These are phyloP conservation scores for Globicephala melas DNA, from an alignment of 2,113 vertebrate genomes.

Conservation along the genomic window DNA sequence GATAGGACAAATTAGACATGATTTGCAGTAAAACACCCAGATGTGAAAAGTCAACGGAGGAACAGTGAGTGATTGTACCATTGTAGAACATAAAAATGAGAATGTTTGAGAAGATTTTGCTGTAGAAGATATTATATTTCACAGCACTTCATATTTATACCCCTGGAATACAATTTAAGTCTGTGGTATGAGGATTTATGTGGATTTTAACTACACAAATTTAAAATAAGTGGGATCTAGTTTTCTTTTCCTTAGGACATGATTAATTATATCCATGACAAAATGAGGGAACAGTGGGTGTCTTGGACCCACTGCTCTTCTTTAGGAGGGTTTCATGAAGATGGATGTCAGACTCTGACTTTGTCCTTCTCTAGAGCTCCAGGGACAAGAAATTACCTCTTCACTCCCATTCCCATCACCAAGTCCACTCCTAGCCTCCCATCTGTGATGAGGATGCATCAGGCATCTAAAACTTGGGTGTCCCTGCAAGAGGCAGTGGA, in stretches of 20 bases:
- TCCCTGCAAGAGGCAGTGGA: background rate
- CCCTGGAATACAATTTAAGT: background rate
- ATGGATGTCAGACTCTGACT: no score
- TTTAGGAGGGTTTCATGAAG: no score
- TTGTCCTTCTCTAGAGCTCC: background rate
- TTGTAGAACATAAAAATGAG: background rate
- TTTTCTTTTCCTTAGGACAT: background rate
- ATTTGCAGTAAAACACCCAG: background rate
- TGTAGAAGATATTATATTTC: background rate
- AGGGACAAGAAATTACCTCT: background rate
- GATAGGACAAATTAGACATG: background rate
- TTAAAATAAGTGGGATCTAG: background rate
- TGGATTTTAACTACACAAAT: background rate
- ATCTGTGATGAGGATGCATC: background rate
- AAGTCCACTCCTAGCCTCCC: accelerated
- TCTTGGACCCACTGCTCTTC: background rate
- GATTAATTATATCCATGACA: background rate
- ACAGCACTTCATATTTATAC: background rate
- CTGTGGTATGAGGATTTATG: background rate
- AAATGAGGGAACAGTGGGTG: background rate
- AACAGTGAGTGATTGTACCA: no score
- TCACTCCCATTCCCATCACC: background rate
- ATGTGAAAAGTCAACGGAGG: background rate
- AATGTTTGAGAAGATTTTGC: background rate
- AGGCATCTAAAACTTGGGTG: background rate